A percentile compares a stretch with the other conserved stretches of the same genome.
Evolutionary conservation across 2,797 vertebrate genomes (phyloP).

Genomic region (Squalus acanthias): DNA sequence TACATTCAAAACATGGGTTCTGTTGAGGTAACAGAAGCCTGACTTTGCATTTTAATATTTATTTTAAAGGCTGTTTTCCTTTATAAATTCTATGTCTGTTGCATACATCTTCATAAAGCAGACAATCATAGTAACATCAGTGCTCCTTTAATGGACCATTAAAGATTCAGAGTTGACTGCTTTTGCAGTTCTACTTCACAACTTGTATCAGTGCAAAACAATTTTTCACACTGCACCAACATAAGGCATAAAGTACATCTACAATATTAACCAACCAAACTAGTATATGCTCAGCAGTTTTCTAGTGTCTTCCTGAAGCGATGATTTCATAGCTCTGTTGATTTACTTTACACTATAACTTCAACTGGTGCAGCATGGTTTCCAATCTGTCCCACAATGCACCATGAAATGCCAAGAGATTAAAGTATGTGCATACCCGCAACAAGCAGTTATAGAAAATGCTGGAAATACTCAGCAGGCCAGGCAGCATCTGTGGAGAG

Average conservation of each 20-base stretch:
- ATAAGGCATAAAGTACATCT: background rate
- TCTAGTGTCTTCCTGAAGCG: background rate
- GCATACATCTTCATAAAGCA: background rate
- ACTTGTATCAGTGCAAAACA: background rate
- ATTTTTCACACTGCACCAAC: background rate
- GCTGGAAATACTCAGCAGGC: too few species aligned
- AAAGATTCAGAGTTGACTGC: background rate
- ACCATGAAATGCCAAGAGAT: background rate
- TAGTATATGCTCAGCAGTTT: background rate
- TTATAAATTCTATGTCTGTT: background rate
- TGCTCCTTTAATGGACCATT: background rate
- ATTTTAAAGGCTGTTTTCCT: background rate
- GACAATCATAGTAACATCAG: background rate
- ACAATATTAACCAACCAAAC: background rate
- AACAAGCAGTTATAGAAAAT: background rate
- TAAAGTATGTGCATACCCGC: background rate
- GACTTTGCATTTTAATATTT: background rate
- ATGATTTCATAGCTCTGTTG: background rate
- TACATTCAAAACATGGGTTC: background rate
- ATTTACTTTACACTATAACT: background rate
- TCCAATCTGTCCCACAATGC: background rate
- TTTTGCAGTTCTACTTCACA: background rate
- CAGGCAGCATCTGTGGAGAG: too few species aligned
- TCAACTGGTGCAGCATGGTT: background rate
- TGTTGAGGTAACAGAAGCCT: background rate